phyloP scores from a whole-genome alignment of 2,888 invertebrate species.

The Acronicta psi region DNA sequence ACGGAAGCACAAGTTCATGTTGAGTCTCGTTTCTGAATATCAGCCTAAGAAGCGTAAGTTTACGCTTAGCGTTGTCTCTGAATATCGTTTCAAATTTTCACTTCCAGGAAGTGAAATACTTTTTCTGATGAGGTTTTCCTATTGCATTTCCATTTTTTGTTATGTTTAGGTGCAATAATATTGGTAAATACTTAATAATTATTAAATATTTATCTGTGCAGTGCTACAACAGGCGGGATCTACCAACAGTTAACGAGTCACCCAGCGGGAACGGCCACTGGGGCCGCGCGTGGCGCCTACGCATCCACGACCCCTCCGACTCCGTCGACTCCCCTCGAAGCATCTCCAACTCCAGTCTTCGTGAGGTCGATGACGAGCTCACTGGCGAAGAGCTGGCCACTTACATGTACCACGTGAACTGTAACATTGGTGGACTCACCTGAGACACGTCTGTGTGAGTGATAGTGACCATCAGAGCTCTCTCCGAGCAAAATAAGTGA shows the following conservation, averaged over 20 bases:
- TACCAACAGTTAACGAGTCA: conserved; percentile 78
- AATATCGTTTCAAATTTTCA: no score
- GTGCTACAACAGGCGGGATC: conserved; percentile 76
- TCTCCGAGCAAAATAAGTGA: conserved; percentile 46
- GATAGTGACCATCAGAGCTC: conserved; percentile 40
- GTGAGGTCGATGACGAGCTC: conserved; percentile 92
- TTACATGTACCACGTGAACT: conserved; percentile 92
- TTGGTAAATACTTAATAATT: neutral
- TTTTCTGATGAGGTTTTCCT: no score
- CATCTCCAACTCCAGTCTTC: conserved; percentile 93
- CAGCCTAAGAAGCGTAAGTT: no score
- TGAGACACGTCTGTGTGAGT: conserved; percentile 79
- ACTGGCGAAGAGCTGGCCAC: conserved; percentile 91
- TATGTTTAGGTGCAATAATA: conserved; percentile 4
- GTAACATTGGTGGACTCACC: conserved; percentile 79
- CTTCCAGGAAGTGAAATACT: no score
- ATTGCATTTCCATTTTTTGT: neutral
- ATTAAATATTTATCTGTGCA: conserved; percentile 57
- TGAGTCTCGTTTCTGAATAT: no score
- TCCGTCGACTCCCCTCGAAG: conserved; percentile 87
- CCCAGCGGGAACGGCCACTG: conserved; percentile 78
- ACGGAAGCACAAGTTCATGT: no score
- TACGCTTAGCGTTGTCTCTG: no score
- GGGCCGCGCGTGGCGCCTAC: conserved; percentile 72
- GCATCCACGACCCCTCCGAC: conserved; percentile 74